A percentile compares a stretch with the other conserved stretches of the same genome.
Evolutionary conservation across 2,113 vertebrate genomes (phyloP).

Genomic region (Aldabrachelys gigantea): DNA sequence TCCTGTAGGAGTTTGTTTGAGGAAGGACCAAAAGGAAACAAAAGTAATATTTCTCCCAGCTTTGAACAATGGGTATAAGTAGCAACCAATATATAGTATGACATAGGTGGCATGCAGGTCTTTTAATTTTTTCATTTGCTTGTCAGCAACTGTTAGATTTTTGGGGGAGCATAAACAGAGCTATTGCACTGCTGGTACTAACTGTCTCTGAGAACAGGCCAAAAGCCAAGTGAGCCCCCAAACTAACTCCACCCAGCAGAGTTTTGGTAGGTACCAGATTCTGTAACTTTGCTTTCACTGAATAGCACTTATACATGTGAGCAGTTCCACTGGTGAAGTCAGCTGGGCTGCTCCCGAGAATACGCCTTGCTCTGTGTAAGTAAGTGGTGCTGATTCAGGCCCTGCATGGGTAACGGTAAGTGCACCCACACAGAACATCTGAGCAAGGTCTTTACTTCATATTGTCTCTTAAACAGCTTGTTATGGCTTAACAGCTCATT

Average conservation of each 20-base stretch:
- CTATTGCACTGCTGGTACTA: neutral
- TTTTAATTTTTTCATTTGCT: slow-evolving; percentile 42
- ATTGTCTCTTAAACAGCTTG: neutral
- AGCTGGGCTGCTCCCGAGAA: neutral
- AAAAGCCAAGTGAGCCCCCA: neutral
- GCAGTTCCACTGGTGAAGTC: slow-evolving; percentile 12
- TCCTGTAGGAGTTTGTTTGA: slow-evolving; percentile 39
- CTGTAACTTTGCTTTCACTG: neutral
- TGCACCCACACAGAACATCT: neutral
- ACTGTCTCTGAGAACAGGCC: neutral
- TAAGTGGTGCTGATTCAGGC: neutral
- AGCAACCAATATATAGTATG: neutral
- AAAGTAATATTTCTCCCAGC: slow-evolving; percentile 30
- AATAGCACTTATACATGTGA: neutral
- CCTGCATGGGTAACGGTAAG: neutral
- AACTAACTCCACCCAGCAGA: neutral
- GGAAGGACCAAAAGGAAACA: slow-evolving; percentile 40
- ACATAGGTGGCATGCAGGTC: slow-evolving; percentile 11
- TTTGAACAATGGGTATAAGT: slow-evolving; percentile 42
- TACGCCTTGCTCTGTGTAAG: neutral
- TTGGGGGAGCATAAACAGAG: neutral
- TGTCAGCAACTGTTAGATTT: slow-evolving; percentile 18
- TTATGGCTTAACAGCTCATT: fast-evolving
- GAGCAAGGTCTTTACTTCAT: neutral
- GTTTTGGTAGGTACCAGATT: neutral